phyloP scores from a whole-genome alignment of 1,140 invertebrate genomes.

The Nylanderia fulva region DNA sequence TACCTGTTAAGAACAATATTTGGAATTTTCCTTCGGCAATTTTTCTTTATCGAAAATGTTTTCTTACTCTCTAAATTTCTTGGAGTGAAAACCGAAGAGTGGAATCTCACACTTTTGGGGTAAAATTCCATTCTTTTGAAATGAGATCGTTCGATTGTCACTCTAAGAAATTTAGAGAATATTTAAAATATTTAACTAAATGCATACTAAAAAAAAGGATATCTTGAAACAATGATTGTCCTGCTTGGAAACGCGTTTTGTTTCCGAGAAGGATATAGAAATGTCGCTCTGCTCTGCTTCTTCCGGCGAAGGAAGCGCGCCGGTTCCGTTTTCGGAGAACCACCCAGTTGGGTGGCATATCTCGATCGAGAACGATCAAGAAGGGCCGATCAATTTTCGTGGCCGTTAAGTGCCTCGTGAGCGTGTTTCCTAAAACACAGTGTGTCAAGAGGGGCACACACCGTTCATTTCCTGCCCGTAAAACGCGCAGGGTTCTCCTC shows the following conservation, averaged over 20 bases:
- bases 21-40: no score
- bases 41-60: no score
- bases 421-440: conserved; percentile 76
- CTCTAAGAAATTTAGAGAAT: no score
- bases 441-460: conserved; percentile 76
- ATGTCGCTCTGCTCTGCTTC: no score
- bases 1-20: no score
- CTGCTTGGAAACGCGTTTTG: neutral
- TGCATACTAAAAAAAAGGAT: neutral
- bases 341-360: conserved; percentile 19
- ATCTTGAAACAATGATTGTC: neutral
- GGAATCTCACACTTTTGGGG: no score
- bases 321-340: conserved; percentile 25
- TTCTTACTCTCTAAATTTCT: no score
- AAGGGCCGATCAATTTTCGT: conserved; percentile 77
- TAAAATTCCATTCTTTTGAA: no score
- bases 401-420: conserved; percentile 61
- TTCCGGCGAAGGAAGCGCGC: neutral
- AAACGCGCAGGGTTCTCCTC: conserved; percentile 58
- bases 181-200: no score
- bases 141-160: no score
- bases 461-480: conserved; percentile 80
- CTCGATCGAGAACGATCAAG: neutral
- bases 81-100: no score
- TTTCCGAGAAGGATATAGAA: conserved; percentile 16